Evolutionary conservation across 2,888 invertebrate species (phyloP), one percentile per base, ranked within the genome.

Genomic region (Coenonympha glycerion): DNA sequence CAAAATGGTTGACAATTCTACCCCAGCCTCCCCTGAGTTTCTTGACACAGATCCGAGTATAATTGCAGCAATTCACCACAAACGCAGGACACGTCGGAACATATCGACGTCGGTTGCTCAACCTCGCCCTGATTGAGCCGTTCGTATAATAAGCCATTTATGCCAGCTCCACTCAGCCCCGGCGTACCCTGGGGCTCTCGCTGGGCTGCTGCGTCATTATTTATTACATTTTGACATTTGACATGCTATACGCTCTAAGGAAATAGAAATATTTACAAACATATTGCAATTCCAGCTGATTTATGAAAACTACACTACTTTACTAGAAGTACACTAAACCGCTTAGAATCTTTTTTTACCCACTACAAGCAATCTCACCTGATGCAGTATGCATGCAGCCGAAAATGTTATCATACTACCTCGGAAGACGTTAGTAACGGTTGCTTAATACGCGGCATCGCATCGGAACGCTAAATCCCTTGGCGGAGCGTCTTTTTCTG

Each of bases 11-110:
- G n/a, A n/a, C n/a, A n/a, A 49, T 36, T 9, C 16, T 6, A 18
- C 66, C 73, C 72, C 63, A 58, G 19, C 46, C 57, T 73, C 76
- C 79, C 60, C 69, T 48, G 60, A 62, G 62, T 75, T 65, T 74
- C 76, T 79, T 81, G 83, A 83, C 84, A 83, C 73, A 83, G 71
- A 80, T 85, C 73, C 68, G 57, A 64, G 64, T 73, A 75, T 84
- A 84, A 86, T 85, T 84, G 81, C 81, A 76, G 83, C 79, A 79
- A 84, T 85, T 82, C 75, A 69, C 73, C 63, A 64, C 68, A 67
- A 64, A 53, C 57, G 64, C 68, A 66, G 71, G 70, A 76, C 81
- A 81, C 72, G 81, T 84, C 83, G 76, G 79, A 81, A 84, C 80
- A 83, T 73, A 83, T 83, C 77, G 75, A 71, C 75, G 72, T 73